These are phyloP conservation scores for Thaumetopoea pityocampa DNA, from an alignment of 1,140 invertebrate genomes.

Conservation along the genomic window DNA sequence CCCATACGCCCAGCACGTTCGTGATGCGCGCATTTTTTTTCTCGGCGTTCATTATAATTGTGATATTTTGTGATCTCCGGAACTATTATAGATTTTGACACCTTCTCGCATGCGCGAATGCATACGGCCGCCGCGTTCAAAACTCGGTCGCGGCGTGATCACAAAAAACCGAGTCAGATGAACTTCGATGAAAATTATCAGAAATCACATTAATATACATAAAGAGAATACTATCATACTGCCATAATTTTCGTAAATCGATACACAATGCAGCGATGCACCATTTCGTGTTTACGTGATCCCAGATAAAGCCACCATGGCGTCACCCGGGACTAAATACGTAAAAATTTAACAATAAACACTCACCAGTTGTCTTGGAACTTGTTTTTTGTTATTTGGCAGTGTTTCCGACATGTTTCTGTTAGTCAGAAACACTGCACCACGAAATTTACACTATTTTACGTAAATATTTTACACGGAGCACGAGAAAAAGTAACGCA, in stretches of 20 bases:
- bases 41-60: slow-evolving; percentile 39
- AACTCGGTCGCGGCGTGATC: slow-evolving; percentile 66
- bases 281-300: slow-evolving; percentile 77
- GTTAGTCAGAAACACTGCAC: slow-evolving; percentile 69
- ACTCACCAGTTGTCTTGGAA: slow-evolving; percentile 74
- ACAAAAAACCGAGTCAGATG: slow-evolving; percentile 62
- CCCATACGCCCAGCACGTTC: slow-evolving; percentile 37
- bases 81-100: slow-evolving; percentile 75
- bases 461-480: slow-evolving; percentile 76
- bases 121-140: slow-evolving; percentile 73
- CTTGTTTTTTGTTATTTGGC: slow-evolving; percentile 73
- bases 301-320: slow-evolving; percentile 77
- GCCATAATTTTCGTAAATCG: slow-evolving; percentile 58
- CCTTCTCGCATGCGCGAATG: slow-evolving; percentile 73
- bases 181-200: slow-evolving; percentile 46
- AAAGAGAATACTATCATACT: slow-evolving; percentile 35
- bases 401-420: slow-evolving; percentile 76
- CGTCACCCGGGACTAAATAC: slow-evolving; percentile 75
- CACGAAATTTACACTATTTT: slow-evolving; percentile 73
- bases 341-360: slow-evolving; percentile 70
- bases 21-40: slow-evolving; percentile 38
- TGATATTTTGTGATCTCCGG: slow-evolving; percentile 51
- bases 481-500: slow-evolving; percentile 75
- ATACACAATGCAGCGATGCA: slow-evolving; percentile 75
- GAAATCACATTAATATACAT: slow-evolving; percentile 27